Base-by-base conservation (phyloP, 1,140 invertebrate species). In the Eubasilissa regina region DNA sequence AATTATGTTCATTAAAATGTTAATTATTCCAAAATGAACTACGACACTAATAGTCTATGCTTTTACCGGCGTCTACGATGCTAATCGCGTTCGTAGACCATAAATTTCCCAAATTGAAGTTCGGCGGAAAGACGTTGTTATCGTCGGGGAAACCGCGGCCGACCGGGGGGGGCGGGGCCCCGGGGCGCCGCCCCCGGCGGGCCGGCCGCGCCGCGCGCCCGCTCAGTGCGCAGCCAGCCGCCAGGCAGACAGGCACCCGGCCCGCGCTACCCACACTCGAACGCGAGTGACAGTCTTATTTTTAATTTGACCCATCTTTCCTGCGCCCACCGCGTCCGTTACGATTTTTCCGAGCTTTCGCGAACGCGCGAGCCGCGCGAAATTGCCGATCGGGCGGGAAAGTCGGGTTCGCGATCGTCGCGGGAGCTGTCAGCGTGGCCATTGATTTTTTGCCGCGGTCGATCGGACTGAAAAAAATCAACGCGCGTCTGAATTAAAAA, bases 81-180 rank as follows among this genome's bases (percentile, higher is more conserved):
- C 58, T 76, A 76, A 76, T 76, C 58, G 58, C 56, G 58, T 12
- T n/a, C 60, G 53, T 68, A 58, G 47, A 43, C 43, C 64, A 78
- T 78, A 78, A 70, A 78, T 78, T 78, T 73, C 76, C 76, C 76
- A 60, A 70, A 70, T 70, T 81, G 84, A 73, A 84, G 53, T 86
- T 85, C 85, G 85, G 85, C 85, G 83, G 51, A 73, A 55, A 73
- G 68, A 73, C 68, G 68, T 73, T 53, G 68, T 73, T 73, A 73
- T 73, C 68, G 47, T 55, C 19, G 47, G 47, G 68, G 25, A 73
- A 53, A 84, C 83, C 68, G 84, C 84, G 84, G 79, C 84, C 79
- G 85, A 84, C 87, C 82, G 84, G 77, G 82, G 84, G 77, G 83
- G 85, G 85, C 82, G 81, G 86, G 84, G 84, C 84, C 80, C 81